Conservation (phyloP, 1,140 invertebrate species). For the Halotydeus destructor region DNA sequence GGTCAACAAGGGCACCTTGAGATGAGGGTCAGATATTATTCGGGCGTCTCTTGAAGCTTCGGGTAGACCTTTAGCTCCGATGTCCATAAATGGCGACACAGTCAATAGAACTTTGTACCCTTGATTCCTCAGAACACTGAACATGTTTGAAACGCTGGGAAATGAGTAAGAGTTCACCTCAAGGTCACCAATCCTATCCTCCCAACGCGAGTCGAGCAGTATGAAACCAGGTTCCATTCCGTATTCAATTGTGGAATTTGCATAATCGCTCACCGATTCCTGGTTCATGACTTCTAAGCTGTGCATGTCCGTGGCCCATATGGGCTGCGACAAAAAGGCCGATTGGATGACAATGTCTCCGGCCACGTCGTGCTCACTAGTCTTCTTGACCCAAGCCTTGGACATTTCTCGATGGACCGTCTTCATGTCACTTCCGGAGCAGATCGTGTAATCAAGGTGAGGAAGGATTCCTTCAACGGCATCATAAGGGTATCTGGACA, state of each 20-base stretch:
- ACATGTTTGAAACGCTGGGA: constrained; percentile 56
- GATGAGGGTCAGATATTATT: constrained; percentile 14
- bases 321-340: not conserved
- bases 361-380: not conserved
- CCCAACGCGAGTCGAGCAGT: constrained; percentile 32
- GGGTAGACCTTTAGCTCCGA: constrained; percentile 12
- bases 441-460: constrained; percentile 60
- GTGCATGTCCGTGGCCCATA: not conserved
- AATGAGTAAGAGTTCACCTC: constrained; percentile 26
- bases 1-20: constrained; percentile 16
- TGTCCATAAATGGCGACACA: constrained; percentile 40
- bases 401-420: constrained; percentile 34
- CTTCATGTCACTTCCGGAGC: constrained; percentile 52
- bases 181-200: constrained; percentile 30
- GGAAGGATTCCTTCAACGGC: constrained; percentile 40
- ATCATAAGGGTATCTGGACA: constrained; percentile 45
- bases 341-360: not conserved
- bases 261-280: constrained; percentile 16
- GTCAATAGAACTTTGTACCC: constrained; percentile 64
- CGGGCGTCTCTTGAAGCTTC: constrained; percentile 12
- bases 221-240: constrained; percentile 27
- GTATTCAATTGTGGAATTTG: constrained; percentile 23
- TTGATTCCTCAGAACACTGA: constrained; percentile 47
- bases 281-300: constrained; percentile 14
- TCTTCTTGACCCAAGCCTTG: not conserved